These are phyloP conservation scores for Riparia riparia DNA, from an alignment of 2,113 vertebrate species.

Conservation along the genomic window DNA sequence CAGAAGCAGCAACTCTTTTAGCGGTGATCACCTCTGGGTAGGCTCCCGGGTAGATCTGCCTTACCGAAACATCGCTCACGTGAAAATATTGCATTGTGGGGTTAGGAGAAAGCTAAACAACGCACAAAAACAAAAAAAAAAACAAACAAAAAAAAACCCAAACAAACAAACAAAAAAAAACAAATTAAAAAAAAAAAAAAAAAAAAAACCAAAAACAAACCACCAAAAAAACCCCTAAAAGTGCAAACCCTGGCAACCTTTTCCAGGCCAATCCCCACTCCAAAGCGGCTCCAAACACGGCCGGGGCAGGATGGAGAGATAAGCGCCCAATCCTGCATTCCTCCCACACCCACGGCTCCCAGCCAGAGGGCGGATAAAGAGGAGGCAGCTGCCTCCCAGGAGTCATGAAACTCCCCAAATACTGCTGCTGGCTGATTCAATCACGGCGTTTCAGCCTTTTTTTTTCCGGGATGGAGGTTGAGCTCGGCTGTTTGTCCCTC, in stretches of 20 bases:
- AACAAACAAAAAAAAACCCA: too few relatives aligned
- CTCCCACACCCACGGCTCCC: constrained; percentile 52
- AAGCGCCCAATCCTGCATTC: constrained; percentile 44
- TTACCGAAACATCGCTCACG: rapidly evolving
- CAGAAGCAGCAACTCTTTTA: neutral
- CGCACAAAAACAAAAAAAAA: neutral
- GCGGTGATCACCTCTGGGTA: neutral
- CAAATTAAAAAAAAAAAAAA: neutral
- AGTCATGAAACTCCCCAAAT: neutral
- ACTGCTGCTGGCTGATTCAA: neutral
- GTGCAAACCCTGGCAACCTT: neutral
- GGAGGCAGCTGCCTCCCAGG: neutral
- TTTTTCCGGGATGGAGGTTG: neutral
- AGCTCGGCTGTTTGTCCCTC: neutral
- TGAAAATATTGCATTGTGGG: rapidly evolving
- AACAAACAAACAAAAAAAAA: neutral
- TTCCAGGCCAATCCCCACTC: neutral
- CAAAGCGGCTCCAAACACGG: neutral
- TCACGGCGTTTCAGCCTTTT: neutral
- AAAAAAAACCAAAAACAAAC: neutral
- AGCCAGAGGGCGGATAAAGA: neutral
- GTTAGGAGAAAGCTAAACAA: neutral
- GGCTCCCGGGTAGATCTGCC: neutral
- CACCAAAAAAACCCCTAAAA: too few relatives aligned
- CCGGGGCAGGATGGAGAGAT: constrained; percentile 27